Base-by-base conservation (phyloP, 2,113 vertebrate genomes). In the Ammodytes marinus region DNA sequence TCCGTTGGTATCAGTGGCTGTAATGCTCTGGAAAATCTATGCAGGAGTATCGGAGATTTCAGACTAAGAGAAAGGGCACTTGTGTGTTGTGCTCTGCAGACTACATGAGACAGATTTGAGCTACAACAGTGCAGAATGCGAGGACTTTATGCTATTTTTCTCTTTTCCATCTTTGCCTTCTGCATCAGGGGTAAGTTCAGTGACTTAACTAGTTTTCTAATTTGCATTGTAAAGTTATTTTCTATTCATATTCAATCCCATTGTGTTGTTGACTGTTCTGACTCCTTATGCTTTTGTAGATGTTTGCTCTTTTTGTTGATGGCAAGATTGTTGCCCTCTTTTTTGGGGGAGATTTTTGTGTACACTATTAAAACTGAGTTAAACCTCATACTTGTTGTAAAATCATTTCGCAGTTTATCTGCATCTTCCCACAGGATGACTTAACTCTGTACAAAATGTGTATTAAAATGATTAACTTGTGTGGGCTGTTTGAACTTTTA, bases 141-240 rank as follows among this genome's bases (percentile, higher is more conserved):
- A 69, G 74, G 88, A 79, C n/a, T 85, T 64, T 53, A 69, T 79
- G 55, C 43, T 14, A 0, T 90, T 89, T 84, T 91, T 6, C 43
- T 93, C 12, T 66, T 77, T 79, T 53, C 84, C 59, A 46, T 85
- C 46, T 84, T 82, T 77, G 27, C 74, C 52, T 76, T 60, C 77
- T 86, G 72, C 70, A 49, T 71, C 73, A 80, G 60, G 55, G 92
- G 93, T 94, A 70, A 89, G 93, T 89, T 40, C 46, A 74, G 12
- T 60, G 54, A 8, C 17, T 78, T 7, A 63, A 40, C 37, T 8
- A 7, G 40, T 35, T 64, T 43, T 35, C 69, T 52, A 45, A 15
- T 52, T 17, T 47, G 10, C 13, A 53, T 19, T 5, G 11, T 59
- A 15, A 50, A 54, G 50, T 86, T 69, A 15, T 76, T 47, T 69